Base-by-base conservation (phyloP, 1,140 invertebrate species). In the Brachionus plicatilis region DNA sequence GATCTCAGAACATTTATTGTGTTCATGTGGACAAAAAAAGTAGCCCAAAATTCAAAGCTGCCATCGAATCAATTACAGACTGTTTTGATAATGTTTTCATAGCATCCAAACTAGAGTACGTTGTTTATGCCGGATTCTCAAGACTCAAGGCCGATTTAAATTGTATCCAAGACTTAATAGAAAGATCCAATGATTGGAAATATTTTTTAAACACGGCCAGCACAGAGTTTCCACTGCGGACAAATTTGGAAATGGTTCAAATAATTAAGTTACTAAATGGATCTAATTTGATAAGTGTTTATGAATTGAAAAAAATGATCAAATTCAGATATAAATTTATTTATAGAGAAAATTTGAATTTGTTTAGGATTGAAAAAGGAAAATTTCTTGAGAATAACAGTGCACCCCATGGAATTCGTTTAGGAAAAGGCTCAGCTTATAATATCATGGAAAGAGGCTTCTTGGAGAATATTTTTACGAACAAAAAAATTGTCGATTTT, bases 1-100 rank as follows among this genome's bases (percentile, higher is more conserved):
- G 86, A 33, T 87, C 88, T 6, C 88, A 89, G 47, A 88, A 89
- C 84, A 53, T 84, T 1, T 89, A 88, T 80, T 89, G 88, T 85
- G 85, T 89, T 27, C 87, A 88, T 79, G 86, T 89, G 8, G 88
- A 89, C 68, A 76, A 47, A 1, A 86, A 87, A 78, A 78, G 87
- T 2, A 17, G 45, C 3, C 17, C 50, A 5, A 4, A 41, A 0
- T 60, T 88, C 27, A 76, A 85, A 14, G 9, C 84, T 9, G 86
- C 86, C 4, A 72, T 88, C 7, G 70, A 56, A 37, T 56, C 76
- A 1, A 76, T 88, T n/a, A 86, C 85, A 1, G 79, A 60, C 9
- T 88, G 88, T 79, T 87, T 88, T 79, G 70, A 86, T 37, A 88
- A 88, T 85, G 87, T 88, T 8, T 86, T 88, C 53, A n/a, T 88